A percentile compares a stretch with the other conserved stretches of the same genome.
Conservation (phyloP, 2,797 vertebrate species). For the Pseudomugil tenellus region DNA sequence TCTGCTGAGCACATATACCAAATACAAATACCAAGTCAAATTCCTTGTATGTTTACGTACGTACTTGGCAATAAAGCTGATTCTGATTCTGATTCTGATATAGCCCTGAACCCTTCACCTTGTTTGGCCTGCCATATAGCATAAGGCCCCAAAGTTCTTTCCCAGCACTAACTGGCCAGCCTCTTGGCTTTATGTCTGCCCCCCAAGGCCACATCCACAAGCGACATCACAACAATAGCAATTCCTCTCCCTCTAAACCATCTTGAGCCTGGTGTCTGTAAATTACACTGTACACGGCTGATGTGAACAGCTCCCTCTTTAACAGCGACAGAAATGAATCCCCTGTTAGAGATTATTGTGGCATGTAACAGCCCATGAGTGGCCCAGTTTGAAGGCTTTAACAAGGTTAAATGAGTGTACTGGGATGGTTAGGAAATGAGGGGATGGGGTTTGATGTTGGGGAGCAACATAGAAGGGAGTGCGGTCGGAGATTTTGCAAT, state of each 20-base stretch:
- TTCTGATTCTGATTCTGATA: too few relatives aligned
- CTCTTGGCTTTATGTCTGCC: conserved; percentile 44
- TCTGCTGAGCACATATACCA: conserved; percentile 22
- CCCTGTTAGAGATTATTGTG: conserved; percentile 75
- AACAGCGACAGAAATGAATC: conserved; percentile 74
- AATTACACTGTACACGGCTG: conserved; percentile 58
- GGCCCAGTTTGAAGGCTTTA: conserved; percentile 73
- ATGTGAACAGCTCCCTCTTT: conserved; percentile 57
- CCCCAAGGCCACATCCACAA: conserved; percentile 47
- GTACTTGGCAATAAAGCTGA: too few relatives aligned
- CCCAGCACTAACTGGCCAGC: conserved; percentile 23
- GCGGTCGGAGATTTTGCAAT: conserved; percentile 50
- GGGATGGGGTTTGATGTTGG: conserved; percentile 5
- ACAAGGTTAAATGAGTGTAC: conserved; percentile 78
- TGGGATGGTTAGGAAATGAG: conserved; percentile 49
- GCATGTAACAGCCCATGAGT: conserved; percentile 75
- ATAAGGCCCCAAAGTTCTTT: conserved; percentile 31
- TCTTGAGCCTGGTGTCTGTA: conserved; percentile 48
- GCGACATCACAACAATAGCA: conserved; percentile 37
- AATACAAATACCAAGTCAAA: too few relatives aligned
- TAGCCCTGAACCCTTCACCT: conserved; percentile 37
- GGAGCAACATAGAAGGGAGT: conserved; percentile 19
- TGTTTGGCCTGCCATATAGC: conserved; percentile 42
- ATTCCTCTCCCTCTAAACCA: conserved; percentile 41
- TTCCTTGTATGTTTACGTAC: too few relatives aligned